phyloP scores from a whole-genome alignment of 2,113 vertebrate genomes.

The Vulpes vulpes region DNA sequence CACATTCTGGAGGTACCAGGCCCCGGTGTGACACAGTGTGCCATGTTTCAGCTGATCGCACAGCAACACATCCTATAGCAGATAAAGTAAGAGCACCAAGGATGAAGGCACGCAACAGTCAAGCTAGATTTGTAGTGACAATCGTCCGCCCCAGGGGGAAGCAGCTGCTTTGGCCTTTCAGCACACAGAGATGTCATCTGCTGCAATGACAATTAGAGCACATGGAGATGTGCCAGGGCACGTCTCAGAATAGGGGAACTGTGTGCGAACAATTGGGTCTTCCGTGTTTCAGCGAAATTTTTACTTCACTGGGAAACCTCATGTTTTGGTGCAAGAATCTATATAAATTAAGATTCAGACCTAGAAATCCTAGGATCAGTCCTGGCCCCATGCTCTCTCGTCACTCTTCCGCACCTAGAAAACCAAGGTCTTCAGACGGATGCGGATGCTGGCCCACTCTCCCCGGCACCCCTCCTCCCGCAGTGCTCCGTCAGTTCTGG shows the following conservation, averaged over 20 bases:
- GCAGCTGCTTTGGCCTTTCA: not conserved
- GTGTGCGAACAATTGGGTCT: accelerated
- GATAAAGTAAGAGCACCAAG: not conserved
- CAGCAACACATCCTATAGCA: not conserved
- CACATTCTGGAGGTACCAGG: slow-evolving; percentile 54
- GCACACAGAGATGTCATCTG: accelerated
- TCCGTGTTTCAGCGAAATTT: not conserved
- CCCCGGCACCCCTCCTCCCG: accelerated
- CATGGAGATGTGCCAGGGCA: accelerated
- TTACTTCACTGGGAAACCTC: not conserved
- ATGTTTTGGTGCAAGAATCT: accelerated
- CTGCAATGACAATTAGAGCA: accelerated
- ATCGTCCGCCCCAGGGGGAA: accelerated
- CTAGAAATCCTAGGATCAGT: not conserved
- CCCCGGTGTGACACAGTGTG: not conserved
- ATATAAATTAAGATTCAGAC: accelerated
- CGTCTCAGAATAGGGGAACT: not conserved
- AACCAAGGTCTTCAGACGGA: accelerated
- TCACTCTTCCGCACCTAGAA: not conserved
- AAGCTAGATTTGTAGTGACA: not conserved
- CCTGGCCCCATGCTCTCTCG: accelerated
- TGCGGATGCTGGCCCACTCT: accelerated
- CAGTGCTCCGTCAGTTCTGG: accelerated
- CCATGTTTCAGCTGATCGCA: not conserved
- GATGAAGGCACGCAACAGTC: not conserved